Base-by-base conservation (phyloP, 2,113 vertebrate species). In the Rhynchopsitta pachyrhyncha region DNA sequence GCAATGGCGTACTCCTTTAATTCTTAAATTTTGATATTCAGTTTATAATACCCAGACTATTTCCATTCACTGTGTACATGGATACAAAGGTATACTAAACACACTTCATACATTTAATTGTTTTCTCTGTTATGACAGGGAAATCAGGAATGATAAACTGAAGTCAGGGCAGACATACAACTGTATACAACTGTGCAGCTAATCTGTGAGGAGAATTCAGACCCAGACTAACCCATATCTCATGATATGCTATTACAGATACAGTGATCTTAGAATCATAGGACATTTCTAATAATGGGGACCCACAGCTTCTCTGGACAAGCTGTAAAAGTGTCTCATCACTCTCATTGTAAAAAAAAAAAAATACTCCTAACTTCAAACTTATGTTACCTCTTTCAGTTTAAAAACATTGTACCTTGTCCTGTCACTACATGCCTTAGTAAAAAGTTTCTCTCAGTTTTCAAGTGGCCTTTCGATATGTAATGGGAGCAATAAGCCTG, bases 221-320 rank as follows among this genome's bases (percentile, higher is more conserved):
- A 68, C 17, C 12, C 62, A 90, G 37, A 74, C 31, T 19, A 73
- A 44, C 27, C 13, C 33, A 2, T 7, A 39, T 8, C 29, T 94
- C 52, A 50, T 35, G 6, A 50, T 22, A 35, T 1, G 4, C 20
- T 42, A 7, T 53, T 44, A 17, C 18, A 64, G 37, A 24, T 35
- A 46, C 19, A 47, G 7, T 1, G 0, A 35, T 57, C 49, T 5
- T 1, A 13, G 47, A 69, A n/a, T 29, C 49, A 22, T 0, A 78
- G 70, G 69, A 66, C 17, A 19, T 37, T 47, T 39, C 27, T n/a
- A 82, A 0, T 4, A 10, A 44, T 7, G 24, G n/a, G 23, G 17
- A 42, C 14, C 7, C 50, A 52, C 35, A 70, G 0, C 12, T 47
- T 55, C 60, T 55, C 33, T n/a, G 41, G 13, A 35, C 18, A 69